These are phyloP conservation scores for Carterocephalus palaemon DNA, from an alignment of 2,888 invertebrate genomes.

Conservation along the genomic window DNA sequence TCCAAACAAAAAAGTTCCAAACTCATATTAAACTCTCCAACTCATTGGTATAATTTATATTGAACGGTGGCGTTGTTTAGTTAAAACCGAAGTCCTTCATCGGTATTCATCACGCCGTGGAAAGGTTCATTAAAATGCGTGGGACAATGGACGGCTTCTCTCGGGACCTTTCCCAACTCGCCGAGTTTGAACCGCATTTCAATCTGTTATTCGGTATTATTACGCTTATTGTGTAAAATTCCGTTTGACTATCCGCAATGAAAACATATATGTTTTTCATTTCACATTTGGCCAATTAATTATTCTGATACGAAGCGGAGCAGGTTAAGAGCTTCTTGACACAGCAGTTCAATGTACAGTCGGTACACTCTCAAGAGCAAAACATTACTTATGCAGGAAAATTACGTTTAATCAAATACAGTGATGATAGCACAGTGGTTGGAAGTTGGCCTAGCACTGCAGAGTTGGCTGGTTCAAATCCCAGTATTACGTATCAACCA, in stretches of 20 bases:
- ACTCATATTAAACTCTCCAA: not conserved
- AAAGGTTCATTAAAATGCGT: conserved; percentile 72
- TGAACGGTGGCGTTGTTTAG: conserved; percentile 14
- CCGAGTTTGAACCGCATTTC: conserved; percentile 64
- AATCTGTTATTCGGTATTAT: conserved; percentile 63
- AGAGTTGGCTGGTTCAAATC: too few relatives aligned
- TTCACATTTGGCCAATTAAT: conserved; percentile 17
- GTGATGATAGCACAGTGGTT: too few relatives aligned
- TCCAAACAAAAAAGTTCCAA: not conserved
- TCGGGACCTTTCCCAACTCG: conserved; percentile 59
- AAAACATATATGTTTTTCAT: conserved; percentile 8
- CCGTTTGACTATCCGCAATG: conserved; percentile 11
- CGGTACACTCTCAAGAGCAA: conserved; percentile 4
- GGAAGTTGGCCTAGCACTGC: too few relatives aligned
- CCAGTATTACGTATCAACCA: too few relatives aligned
- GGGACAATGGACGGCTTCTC: conserved; percentile 64
- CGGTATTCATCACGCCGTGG: conserved; percentile 62
- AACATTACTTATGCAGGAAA: conserved; percentile 1
- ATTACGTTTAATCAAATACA: not conserved
- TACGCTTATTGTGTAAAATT: conserved; percentile 47
- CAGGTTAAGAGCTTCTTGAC: conserved; percentile 13
- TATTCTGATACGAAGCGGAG: conserved; percentile 14
- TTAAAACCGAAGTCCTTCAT: conserved; percentile 41
- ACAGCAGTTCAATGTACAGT: conserved; percentile 6
- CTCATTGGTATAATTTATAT: conserved; percentile 11